Conservation (phyloP, 2,113 vertebrate species). For the Ginglymostoma cirratum region DNA sequence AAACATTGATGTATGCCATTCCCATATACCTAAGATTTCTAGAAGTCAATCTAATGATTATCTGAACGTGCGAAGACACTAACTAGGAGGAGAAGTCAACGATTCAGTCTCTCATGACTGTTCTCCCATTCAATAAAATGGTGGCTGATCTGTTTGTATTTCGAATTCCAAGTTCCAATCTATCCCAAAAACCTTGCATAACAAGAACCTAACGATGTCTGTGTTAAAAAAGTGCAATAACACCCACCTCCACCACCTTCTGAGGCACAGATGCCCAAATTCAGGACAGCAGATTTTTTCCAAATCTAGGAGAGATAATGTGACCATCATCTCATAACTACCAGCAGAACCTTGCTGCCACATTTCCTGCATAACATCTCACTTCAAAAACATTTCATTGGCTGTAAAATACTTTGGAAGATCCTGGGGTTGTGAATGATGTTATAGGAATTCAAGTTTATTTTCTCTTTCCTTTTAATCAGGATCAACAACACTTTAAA, state of each 20-base stretch:
- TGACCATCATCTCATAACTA: neutral
- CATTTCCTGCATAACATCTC: neutral
- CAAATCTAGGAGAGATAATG: neutral
- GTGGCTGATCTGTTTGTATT: too few species aligned
- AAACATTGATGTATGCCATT: too few species aligned
- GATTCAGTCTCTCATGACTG: too few species aligned
- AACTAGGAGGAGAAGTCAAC: too few species aligned
- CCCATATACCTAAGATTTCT: neutral
- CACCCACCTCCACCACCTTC: too few species aligned
- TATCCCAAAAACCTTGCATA: too few species aligned
- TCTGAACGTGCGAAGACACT: neutral
- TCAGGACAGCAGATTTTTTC: too few species aligned
- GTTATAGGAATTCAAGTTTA: neutral
- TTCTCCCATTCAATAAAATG: too few species aligned
- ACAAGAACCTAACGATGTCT: too few species aligned
- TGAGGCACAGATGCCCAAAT: too few species aligned
- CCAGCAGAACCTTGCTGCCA: neutral
- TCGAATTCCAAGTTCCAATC: too few species aligned
- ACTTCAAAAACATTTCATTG: neutral
- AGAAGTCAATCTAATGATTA: neutral
- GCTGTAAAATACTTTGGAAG: neutral
- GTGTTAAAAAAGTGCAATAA: too few species aligned
- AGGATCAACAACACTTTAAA: neutral
- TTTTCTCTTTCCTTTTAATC: neutral
- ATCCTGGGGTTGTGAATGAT: neutral